Base-by-base conservation (phyloP, 2,113 vertebrate genomes). In the Condylura cristata region DNA sequence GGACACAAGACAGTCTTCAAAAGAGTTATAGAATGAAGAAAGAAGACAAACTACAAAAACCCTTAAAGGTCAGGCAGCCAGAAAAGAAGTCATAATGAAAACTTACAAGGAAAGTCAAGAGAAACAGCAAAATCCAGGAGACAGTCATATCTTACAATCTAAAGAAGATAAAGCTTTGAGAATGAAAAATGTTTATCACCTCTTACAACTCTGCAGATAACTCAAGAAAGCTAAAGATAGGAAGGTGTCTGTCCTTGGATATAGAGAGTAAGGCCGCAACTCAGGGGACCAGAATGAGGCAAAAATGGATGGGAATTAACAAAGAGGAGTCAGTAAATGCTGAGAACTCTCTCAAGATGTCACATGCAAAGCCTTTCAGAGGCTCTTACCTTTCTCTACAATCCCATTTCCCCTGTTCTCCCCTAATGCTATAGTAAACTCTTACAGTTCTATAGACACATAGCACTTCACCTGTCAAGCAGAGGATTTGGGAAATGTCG, bases 111-210 rank as follows among this genome's bases (percentile, higher is more conserved):
- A 32, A 74, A 75, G 28, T 53, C 34, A 16, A 66, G 70, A 89
- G 68, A 83, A 51, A 83, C 6, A 93, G 60, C 28, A 86, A 78
- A 86, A 41, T 61, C 37, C 79, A 88, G 63, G n/a, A 97, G n/a
- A 58, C 4, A 30, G 34, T 70, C 12, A 20, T 61, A 66, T 82
- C 34, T 60, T 93, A 48, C 20, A 84, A 68, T 56, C 30, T 60
- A 68, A 88, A 41, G 22, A 65, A 81, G 48, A 79, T 89, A 78
- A 90, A 30, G n/a, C 16, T 80, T 86, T 78, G 41, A 78, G 12
- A 32, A 91, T 72, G 18, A 66, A 91, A 70, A 46, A 5, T 72
- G 8, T 76, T 70, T 85, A 70, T 79, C 20, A 68, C 39, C 34
- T 58, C 53, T 84, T 41, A 94, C 30, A 63, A 63, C 22, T 93